phyloP scores from a whole-genome alignment of 2,113 vertebrate species.

The Austrofundulus limnaeus region DNA sequence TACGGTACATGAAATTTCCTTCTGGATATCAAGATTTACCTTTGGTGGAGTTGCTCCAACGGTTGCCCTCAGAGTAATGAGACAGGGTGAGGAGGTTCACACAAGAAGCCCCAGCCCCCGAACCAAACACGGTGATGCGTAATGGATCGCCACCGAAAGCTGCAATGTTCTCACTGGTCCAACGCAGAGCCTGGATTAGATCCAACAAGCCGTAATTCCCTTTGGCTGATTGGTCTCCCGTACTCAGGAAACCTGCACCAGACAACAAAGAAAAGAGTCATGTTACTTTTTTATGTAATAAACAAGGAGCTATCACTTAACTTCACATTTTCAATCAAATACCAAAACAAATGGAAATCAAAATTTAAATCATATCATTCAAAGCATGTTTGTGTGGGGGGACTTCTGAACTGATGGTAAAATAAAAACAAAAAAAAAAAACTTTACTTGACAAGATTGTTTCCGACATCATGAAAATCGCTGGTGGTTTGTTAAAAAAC shows the following conservation, averaged over 20 bases:
- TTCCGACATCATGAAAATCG: too few species aligned
- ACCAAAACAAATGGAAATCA: too few species aligned
- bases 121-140: constrained; percentile 98
- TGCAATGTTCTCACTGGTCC: constrained; percentile 99
- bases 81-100: constrained; percentile 99
- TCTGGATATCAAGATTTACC: constrained; percentile 80
- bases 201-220: constrained; percentile 98
- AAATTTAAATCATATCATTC: too few species aligned
- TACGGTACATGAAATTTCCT: neutral
- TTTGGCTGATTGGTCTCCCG: constrained; percentile 97
- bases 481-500: too few species aligned
- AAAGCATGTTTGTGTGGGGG: too few species aligned
- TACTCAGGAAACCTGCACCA: constrained; percentile 93
- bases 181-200: constrained; percentile 95
- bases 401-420: too few species aligned
- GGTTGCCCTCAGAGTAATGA: constrained; percentile 99
- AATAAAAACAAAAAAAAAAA: too few species aligned
- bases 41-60: constrained; percentile 99
- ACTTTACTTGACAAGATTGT: too few species aligned
- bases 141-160: constrained; percentile 97
- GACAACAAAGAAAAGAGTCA: constrained; percentile 35
- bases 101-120: constrained; percentile 95
- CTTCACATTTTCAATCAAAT: too few species aligned
- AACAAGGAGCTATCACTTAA: too few species aligned
- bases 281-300: too few species aligned